Conservation (phyloP, 2,888 invertebrate species). For the Laothoe populi region DNA sequence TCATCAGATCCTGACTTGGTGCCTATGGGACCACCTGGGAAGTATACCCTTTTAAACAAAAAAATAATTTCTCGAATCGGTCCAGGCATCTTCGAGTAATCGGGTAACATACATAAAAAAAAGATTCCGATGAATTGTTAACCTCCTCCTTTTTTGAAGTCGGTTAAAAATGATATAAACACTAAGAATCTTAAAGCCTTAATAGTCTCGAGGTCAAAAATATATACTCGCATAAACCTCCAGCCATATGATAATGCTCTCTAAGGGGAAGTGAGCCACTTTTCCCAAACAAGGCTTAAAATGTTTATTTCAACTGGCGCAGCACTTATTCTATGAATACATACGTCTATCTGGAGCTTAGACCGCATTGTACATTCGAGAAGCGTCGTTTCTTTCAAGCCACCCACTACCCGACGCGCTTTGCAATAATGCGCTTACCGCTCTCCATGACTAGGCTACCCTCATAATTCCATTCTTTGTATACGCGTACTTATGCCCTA, state of each 20-base stretch:
- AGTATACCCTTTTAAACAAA: no score
- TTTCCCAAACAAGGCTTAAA: constrained; percentile 66
- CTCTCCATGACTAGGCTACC: constrained; percentile 65
- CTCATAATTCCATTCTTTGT: constrained; percentile 76
- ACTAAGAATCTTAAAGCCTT: neutral
- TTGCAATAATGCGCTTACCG: constrained; percentile 80
- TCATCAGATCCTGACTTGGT: no score
- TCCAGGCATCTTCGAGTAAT: no score
- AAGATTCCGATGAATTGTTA: no score
- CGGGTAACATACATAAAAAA: no score
- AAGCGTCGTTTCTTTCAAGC: constrained; percentile 55
- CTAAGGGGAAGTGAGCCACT: constrained; percentile 58
- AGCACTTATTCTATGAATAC: constrained; percentile 73
- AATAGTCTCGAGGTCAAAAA: constrained; percentile 4
- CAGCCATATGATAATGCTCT: constrained; percentile 60
- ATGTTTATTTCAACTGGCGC: constrained; percentile 71
- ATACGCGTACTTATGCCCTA: constrained; percentile 66
- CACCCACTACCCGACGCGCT: constrained; percentile 59
- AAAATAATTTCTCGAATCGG: no score
- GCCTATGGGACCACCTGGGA: no score
- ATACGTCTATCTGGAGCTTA: constrained; percentile 64
- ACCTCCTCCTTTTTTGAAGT: no score
- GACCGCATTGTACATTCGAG: constrained; percentile 76
- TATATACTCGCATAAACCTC: constrained; percentile 37
- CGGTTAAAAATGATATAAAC: neutral